Evolutionary conservation across 92 coral and sea anemone genomes (phyloP), one percentile per base, ranked within the genome.

Genomic region (Bergia sp.): DNA sequence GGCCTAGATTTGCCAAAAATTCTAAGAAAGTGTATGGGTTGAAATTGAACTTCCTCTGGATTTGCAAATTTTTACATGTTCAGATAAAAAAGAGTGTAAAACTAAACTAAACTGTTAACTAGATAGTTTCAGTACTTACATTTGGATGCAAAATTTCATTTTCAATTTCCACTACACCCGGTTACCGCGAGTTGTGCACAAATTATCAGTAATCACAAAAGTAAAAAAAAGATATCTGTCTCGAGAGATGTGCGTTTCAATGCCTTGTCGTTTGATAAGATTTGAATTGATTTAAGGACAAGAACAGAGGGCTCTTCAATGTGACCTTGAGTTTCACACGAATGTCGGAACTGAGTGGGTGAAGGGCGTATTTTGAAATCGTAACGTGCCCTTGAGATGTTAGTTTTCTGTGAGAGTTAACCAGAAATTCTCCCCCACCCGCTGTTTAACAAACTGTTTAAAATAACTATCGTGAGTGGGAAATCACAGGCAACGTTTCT

Each of bases 321-420:
- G 44, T 84, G 87, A 71, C 87, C 79, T 84, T 71, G 45, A 50
- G 4, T 15, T 20, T 84, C 4, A 23, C 40, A 37, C 45, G 13
- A 12, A 11, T 37, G 80, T 55, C 79, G 87, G 87, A 84, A 84
- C 79, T 69, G 66, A 43, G 87, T 67, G 87, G 87, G 87, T 79
- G 87, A 69, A 23, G 87, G 29, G 66, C 15, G 77, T 66, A 29
- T n/a, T 83, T 83, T n/a, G 43, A 9, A 45, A 13, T 15, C 61
- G 49, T 47, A 82, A 61, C 76, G 86, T 45, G 77, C 64, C 65
- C 82, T 29, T 7, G 8, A 69, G 16, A 41, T n/a, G 36, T 64
- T 47, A 13, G 67, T 13, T 72, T 45, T 84, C 74, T 71, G 5
- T 71, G 16, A 0, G 37, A 5, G 36, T 36, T 44, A 84, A 10